Percentiles rank a stretch among this genome's conserved stretches.
Evolutionary conservation across 2,797 vertebrate genomes (phyloP).

Genomic region (Capromys pilorides): DNA sequence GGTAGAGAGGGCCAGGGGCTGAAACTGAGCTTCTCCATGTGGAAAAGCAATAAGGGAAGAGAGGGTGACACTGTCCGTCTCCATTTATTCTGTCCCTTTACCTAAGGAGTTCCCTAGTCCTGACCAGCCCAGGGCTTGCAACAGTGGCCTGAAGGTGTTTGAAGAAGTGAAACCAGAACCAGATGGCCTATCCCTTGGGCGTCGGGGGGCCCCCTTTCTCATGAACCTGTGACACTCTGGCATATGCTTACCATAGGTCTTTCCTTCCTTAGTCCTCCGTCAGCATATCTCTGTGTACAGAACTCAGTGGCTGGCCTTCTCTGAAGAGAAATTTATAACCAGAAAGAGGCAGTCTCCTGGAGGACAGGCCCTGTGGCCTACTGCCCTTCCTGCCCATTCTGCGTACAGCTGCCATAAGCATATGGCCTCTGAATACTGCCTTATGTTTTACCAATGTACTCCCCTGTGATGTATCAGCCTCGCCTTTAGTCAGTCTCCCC

Average conservation of each 20-base stretch:
- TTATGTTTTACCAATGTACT: not conserved
- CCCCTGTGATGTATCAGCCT: not conserved
- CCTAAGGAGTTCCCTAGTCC: not conserved
- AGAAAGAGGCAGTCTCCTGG: not conserved
- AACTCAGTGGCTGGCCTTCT: not conserved
- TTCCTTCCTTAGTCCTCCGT: not conserved
- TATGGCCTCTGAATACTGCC: not conserved
- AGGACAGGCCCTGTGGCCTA: not conserved
- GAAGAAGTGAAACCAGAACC: not conserved
- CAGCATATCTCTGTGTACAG: not conserved
- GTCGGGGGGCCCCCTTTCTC: not conserved
- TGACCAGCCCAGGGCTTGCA: not conserved
- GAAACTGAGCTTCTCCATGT: not conserved
- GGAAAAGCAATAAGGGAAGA: not conserved
- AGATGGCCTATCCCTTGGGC: not conserved
- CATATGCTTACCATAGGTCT: not conserved
- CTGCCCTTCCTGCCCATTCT: not conserved
- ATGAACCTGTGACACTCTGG: not conserved
- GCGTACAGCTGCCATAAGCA: not conserved
- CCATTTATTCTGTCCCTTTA: not conserved
- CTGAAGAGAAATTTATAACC: not conserved
- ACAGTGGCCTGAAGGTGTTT: not conserved
- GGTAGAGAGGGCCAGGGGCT: too few relatives aligned
- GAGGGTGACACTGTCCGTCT: not conserved
- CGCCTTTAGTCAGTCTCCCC: not conserved